These are phyloP conservation scores for Squalus acanthias DNA, from an alignment of 2,797 vertebrate genomes.

Conservation along the genomic window DNA sequence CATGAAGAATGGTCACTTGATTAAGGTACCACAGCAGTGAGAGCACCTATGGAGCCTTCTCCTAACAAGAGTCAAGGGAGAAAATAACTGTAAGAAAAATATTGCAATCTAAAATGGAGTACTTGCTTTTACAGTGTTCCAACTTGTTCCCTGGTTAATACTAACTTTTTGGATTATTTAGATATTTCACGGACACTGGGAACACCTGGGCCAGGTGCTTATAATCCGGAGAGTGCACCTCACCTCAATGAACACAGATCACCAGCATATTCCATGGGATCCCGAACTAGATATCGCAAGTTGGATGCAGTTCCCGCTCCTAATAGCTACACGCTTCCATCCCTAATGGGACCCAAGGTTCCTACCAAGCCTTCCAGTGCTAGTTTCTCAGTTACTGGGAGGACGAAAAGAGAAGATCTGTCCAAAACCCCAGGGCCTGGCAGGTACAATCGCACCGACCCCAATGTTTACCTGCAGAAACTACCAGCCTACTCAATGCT, in stretches of 20 bases:
- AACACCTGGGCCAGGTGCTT: conserved; percentile 75
- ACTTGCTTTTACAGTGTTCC: neutral
- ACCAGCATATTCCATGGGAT: conserved; percentile 73
- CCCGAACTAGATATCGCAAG: conserved; percentile 63
- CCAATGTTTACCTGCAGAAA: conserved; percentile 62
- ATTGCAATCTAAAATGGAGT: neutral
- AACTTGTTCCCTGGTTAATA: neutral
- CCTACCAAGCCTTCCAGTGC: conserved; percentile 69
- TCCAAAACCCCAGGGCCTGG: conserved; percentile 70
- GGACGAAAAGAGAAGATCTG: conserved; percentile 63
- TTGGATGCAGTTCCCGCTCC: conserved; percentile 68
- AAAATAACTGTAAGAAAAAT: neutral
- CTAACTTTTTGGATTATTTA: conserved; percentile 42
- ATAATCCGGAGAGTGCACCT: conserved; percentile 72
- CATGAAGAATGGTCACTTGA: neutral
- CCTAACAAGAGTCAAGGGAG: neutral
- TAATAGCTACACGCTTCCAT: conserved; percentile 74
- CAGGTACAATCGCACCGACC: conserved; percentile 66
- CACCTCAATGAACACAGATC: conserved; percentile 61
- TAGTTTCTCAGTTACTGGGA: conserved; percentile 61
- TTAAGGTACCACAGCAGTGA: neutral
- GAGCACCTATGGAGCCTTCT: neutral
- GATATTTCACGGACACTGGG: conserved; percentile 62
- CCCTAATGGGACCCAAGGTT: conserved; percentile 64
- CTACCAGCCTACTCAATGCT: conserved; percentile 77